A percentile compares a stretch with the other conserved stretches of the same genome.
phyloP scores from a whole-genome alignment of 1,140 invertebrate genomes.

The Globodera rostochiensis region DNA sequence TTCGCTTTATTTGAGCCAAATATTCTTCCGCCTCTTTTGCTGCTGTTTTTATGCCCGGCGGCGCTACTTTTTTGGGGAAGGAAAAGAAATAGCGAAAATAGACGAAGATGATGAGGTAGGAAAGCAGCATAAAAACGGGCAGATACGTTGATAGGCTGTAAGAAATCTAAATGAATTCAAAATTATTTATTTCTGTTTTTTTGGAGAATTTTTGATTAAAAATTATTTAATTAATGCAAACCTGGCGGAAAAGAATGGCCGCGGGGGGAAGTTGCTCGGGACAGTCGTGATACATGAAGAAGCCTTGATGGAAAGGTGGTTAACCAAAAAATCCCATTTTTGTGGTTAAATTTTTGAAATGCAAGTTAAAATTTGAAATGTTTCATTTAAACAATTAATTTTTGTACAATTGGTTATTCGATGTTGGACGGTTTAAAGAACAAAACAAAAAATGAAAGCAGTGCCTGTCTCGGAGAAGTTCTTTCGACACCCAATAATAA shows the following conservation, averaged over 20 bases:
- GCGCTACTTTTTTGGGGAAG: not conserved
- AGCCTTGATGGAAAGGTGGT: not conserved
- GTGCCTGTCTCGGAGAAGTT: slow-evolving; percentile 22
- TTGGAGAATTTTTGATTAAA: not conserved
- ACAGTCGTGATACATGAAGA: slow-evolving; percentile 28
- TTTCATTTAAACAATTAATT: too few relatives aligned
- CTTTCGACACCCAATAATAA: slow-evolving; percentile 23
- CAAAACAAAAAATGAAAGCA: too few relatives aligned
- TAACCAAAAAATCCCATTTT: not conserved
- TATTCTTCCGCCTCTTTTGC: slow-evolving; percentile 7
- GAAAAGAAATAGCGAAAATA: slow-evolving; percentile 16
- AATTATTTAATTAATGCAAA: not conserved
- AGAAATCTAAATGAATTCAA: not conserved
- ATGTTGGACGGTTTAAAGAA: too few relatives aligned
- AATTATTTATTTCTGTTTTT: not conserved
- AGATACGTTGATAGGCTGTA: slow-evolving; percentile 18
- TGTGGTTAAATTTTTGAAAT: too few relatives aligned
- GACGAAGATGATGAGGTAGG: slow-evolving; percentile 15
- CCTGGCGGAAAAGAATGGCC: slow-evolving; percentile 6
- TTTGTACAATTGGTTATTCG: too few relatives aligned
- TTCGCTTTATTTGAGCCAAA: slow-evolving; percentile 8
- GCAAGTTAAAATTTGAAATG: too few relatives aligned
- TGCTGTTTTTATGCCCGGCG: not conserved
- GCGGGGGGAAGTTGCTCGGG: not conserved
- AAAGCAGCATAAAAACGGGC: slow-evolving; percentile 19